Percentiles rank a stretch among this genome's conserved stretches.
These are phyloP conservation scores for Nyctibius grandis DNA, from an alignment of 2,797 vertebrate genomes.

Conservation along the genomic window DNA sequence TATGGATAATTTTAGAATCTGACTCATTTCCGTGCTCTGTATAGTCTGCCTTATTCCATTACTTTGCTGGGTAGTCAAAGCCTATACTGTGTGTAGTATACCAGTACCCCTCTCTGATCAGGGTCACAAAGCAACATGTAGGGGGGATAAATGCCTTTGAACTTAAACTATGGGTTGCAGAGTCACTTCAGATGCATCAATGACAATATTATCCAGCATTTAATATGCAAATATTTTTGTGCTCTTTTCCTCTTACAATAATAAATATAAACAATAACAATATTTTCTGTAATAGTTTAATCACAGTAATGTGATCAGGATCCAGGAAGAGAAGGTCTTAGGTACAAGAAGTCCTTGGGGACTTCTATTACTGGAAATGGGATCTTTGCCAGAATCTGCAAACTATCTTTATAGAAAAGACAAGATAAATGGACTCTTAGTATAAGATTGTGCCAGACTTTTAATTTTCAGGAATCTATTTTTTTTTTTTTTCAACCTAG, in stretches of 20 bases:
- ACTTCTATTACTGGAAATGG: conserved; percentile 52
- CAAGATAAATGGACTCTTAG: conserved; percentile 67
- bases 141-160: neutral
- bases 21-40: neutral
- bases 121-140: neutral
- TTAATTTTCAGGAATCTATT: conserved; percentile 66
- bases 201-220: neutral
- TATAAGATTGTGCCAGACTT: conserved; percentile 54
- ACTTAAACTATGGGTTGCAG: neutral
- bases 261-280: neutral
- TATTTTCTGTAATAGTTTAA: conserved; percentile 32
- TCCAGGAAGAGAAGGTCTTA: conserved; percentile 35
- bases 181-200: neutral
- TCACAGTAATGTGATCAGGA: conserved; percentile 2
- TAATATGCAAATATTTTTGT: neutral
- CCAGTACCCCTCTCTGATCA: neutral
- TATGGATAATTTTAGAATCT: conserved; percentile 33
- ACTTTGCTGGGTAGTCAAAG: neutral
- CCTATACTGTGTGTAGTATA: neutral
- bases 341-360: conserved; percentile 48
- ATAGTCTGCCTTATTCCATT: neutral
- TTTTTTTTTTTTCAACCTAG: neutral
- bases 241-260: neutral
- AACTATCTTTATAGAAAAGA: conserved; percentile 47
- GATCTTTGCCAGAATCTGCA: conserved; percentile 50